phyloP scores from a whole-genome alignment of 2,113 vertebrate genomes.

The Muntiacus muntjak region DNA sequence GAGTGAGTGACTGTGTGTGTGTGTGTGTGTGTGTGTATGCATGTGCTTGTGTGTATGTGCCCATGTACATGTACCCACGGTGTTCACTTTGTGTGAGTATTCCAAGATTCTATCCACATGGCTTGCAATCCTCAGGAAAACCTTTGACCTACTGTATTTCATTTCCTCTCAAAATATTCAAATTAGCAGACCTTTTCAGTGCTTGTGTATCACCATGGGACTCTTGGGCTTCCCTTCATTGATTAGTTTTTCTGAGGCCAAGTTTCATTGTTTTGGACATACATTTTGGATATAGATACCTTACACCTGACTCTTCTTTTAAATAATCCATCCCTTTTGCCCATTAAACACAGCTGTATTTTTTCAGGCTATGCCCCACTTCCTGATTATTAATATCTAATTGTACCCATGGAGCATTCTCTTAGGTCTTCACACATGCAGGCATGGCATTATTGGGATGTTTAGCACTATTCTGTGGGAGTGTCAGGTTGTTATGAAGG shows the following conservation, averaged over 20 bases:
- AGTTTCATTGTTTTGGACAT: neutral
- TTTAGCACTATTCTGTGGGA: neutral
- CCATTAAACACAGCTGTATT: neutral
- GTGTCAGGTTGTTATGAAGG: neutral
- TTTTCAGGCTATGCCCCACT: neutral
- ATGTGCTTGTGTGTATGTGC: neutral
- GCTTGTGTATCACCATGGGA: neutral
- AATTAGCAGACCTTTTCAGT: neutral
- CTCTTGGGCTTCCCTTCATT: neutral
- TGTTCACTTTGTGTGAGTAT: neutral
- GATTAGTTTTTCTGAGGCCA: neutral
- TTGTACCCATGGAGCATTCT: neutral
- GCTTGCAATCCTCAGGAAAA: neutral
- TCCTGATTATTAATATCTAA: neutral
- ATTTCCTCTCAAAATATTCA: neutral
- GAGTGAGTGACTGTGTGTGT: neutral
- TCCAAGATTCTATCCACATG: neutral
- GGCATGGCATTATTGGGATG: neutral
- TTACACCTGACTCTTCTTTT: neutral
- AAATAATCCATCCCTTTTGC: neutral
- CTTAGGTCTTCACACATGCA: neutral
- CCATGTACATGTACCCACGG: neutral
- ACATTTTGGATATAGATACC: neutral
- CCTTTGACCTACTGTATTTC: neutral
- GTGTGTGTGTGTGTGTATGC: accelerated